phyloP scores from a whole-genome alignment of 2,888 invertebrate species.

The Julus scandinavius region DNA sequence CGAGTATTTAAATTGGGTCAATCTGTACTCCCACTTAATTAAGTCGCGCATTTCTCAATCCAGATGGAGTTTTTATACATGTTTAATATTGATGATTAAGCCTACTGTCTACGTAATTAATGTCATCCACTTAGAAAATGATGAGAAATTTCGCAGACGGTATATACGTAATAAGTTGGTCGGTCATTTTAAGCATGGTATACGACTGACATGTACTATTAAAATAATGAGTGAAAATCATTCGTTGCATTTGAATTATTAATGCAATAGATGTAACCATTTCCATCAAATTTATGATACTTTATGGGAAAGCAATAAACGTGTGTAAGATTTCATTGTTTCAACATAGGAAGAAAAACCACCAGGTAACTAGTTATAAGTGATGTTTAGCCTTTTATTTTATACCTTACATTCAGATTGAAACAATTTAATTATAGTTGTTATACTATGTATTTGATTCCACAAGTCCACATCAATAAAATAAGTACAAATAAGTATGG shows the following conservation, averaged over 20 bases:
- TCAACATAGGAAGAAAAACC: not conserved
- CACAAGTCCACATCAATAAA: no score
- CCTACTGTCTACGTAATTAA: not conserved
- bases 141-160: not conserved
- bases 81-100: not conserved
- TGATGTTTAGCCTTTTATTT: no score
- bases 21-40: not conserved
- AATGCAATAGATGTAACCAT: not conserved
- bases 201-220: not conserved
- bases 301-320: not conserved
- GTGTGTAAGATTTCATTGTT: constrained; percentile 13
- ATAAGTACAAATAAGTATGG: no score
- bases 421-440: no score
- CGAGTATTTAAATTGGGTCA: constrained; percentile 14
- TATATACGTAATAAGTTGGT: not conserved
- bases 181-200: not conserved
- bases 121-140: constrained; percentile 27
- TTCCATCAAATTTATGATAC: not conserved
- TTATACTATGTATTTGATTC: no score
- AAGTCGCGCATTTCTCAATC: not conserved
- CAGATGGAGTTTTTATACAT: not conserved
- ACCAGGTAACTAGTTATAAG: no score
- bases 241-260: not conserved
- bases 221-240: not conserved
- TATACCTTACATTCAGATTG: no score